Percentiles rank a stretch among this genome's conserved stretches.
Conservation (phyloP, 2,888 invertebrate genomes). For the Magallana nippona region DNA sequence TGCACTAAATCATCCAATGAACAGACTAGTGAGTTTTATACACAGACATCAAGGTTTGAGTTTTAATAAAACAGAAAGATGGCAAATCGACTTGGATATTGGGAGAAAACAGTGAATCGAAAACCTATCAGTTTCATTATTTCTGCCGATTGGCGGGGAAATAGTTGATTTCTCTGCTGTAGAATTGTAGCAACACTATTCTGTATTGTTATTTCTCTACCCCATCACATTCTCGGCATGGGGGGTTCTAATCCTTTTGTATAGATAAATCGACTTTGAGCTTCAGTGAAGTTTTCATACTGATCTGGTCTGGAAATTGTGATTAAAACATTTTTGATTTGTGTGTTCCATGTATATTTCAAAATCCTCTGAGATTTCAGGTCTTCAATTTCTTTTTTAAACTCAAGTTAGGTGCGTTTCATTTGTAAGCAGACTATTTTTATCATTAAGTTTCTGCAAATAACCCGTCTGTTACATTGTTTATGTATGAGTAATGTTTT, state of each 20-base stretch:
- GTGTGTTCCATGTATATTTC: background rate
- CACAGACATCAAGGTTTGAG: background rate
- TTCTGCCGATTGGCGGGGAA: slow-evolving; percentile 14
- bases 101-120: background rate
- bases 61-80: background rate
- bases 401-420: background rate
- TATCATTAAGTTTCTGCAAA: background rate
- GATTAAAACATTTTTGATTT: slow-evolving; percentile 1
- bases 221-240: slow-evolving; percentile 22
- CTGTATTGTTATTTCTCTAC: slow-evolving; percentile 11
- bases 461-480: slow-evolving; percentile 1
- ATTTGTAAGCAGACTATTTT: background rate
- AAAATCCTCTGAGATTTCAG: background rate
- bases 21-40: background rate
- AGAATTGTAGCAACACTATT: slow-evolving; percentile 22
- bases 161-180: background rate
- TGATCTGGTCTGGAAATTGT: background rate
- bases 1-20: slow-evolving; percentile 20
- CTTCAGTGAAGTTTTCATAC: background rate
- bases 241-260: background rate
- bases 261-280: background rate
- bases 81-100: background rate
- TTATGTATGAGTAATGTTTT: slow-evolving; percentile 17
- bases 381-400: background rate
- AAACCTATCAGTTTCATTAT: slow-evolving; percentile 24